These are phyloP conservation scores for Mycteria americana DNA, from an alignment of 2,797 vertebrate genomes.

Conservation along the genomic window DNA sequence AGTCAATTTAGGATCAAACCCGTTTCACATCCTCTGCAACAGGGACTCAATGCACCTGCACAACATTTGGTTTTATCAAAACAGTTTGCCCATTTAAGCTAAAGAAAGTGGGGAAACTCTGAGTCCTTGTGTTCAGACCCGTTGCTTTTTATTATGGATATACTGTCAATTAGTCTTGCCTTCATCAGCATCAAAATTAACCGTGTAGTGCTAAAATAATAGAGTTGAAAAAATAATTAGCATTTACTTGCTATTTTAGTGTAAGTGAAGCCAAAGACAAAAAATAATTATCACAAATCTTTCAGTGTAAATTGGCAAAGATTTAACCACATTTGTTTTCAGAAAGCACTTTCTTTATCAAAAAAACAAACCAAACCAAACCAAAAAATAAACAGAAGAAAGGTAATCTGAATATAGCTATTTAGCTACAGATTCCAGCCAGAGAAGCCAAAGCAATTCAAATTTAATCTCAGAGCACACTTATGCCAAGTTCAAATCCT, in stretches of 20 bases:
- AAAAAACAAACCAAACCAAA: background rate
- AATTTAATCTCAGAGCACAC: constrained; percentile 43
- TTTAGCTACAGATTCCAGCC: background rate
- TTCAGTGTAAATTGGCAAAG: background rate
- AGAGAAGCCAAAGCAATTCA: constrained; percentile 52
- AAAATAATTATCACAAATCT: background rate
- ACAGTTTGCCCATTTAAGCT: background rate
- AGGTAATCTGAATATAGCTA: background rate
- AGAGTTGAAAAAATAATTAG: background rate
- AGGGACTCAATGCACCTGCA: constrained; percentile 18
- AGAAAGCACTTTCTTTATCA: background rate
- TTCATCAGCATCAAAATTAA: constrained; percentile 20
- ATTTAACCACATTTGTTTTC: background rate
- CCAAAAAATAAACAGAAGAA: background rate
- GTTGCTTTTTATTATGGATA: constrained; percentile 4
- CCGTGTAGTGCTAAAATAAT: constrained; percentile 13
- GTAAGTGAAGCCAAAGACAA: background rate
- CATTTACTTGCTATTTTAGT: constrained; percentile 14
- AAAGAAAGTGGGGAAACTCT: background rate
- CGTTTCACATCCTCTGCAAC: background rate
- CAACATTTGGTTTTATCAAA: constrained; percentile 29
- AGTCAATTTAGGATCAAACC: constrained; percentile 45
- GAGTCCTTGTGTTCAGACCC: background rate
- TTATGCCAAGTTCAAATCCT: constrained; percentile 54
- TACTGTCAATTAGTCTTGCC: background rate